These are phyloP conservation scores for Cydia strobilella DNA, from an alignment of 1,140 invertebrate species.

Conservation along the genomic window DNA sequence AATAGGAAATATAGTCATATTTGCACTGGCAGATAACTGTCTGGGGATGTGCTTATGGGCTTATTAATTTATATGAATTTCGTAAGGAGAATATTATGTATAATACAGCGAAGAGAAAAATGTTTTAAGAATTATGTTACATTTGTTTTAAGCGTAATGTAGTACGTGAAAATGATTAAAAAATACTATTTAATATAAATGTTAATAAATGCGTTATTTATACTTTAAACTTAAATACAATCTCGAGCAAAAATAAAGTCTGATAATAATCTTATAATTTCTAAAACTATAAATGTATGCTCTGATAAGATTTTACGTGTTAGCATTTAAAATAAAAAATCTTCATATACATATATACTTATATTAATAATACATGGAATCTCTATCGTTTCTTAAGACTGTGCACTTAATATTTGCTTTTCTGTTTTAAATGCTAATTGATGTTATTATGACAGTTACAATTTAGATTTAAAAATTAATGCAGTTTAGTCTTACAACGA, in stretches of 20 bases:
- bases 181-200: slow-evolving; percentile 18
- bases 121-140: neutral
- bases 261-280: neutral
- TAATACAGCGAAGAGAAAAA: neutral
- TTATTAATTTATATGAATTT: neutral
- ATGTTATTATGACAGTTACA: neutral
- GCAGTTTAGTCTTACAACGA: neutral
- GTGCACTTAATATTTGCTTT: neutral
- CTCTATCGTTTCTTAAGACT: neutral
- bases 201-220: slow-evolving; percentile 29
- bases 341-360: neutral
- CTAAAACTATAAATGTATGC: too few relatives aligned
- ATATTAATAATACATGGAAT: slow-evolving; percentile 1
- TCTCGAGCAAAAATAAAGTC: slow-evolving; percentile 1
- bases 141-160: neutral
- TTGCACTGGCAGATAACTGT: neutral
- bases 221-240: slow-evolving; percentile 18
- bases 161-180: slow-evolving; percentile 5
- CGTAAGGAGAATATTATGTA: neutral
- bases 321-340: neutral
- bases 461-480: neutral
- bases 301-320: neutral
- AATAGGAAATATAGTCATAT: neutral
- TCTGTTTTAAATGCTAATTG: neutral
- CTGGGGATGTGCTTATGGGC: neutral